Conservation (phyloP, 35 echinoderm and acorn worm genomes). For the Patiria miniata region DNA sequence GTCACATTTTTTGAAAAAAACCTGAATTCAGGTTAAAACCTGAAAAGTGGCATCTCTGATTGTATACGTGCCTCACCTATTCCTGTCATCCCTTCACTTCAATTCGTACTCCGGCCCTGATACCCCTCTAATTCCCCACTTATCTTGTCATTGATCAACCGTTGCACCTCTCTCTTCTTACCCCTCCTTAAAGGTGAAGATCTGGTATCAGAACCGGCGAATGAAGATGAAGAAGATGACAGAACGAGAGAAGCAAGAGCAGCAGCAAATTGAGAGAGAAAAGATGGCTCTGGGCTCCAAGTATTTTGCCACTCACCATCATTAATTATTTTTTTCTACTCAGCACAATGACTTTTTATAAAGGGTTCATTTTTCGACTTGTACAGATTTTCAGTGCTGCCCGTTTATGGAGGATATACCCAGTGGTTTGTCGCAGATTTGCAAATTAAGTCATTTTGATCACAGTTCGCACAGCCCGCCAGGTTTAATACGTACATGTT, state of each 20-base stretch:
- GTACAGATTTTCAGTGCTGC: neutral
- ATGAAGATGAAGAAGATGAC: constrained; percentile 99
- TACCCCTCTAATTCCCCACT: neutral
- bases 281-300: constrained; percentile 78
- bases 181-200: constrained; percentile 80
- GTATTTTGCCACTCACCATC: constrained; percentile 27
- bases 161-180: neutral
- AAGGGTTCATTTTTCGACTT: neutral
- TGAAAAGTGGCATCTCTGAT: too few species aligned
- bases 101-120: too few species aligned
- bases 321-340: neutral
- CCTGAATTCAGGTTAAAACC: too few species aligned
- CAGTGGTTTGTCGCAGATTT: too few species aligned
- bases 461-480: too few species aligned
- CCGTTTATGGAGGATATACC: too few species aligned
- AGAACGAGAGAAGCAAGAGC: constrained; percentile 83
- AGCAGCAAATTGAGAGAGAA: constrained; percentile 86
- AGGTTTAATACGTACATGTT: too few species aligned
- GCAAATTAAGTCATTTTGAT: too few species aligned
- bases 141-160: neutral
- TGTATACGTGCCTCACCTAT: too few species aligned
- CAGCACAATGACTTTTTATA: neutral
- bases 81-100: too few species aligned
- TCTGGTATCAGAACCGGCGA: constrained; percentile 97
- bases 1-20: too few species aligned